Evolutionary conservation across 2,888 invertebrate genomes (phyloP).

Genomic region (Pandemis heparana): DNA sequence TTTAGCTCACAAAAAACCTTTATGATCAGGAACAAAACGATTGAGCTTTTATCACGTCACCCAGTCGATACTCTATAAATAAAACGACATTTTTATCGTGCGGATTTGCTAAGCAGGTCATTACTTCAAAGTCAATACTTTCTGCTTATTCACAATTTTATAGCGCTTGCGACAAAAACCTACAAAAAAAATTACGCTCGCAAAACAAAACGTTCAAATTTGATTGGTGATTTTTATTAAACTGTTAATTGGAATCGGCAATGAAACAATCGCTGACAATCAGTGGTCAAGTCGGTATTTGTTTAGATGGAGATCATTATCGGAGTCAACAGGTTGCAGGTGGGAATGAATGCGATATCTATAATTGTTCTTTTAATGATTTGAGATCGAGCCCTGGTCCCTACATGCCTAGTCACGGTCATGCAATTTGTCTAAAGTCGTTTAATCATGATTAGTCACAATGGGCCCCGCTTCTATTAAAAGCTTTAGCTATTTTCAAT

Average conservation of each 20-base stretch:
- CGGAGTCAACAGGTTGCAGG: constrained; percentile 80
- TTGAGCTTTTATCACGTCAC: constrained; percentile 73
- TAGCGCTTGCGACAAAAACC: neutral
- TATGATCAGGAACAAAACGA: constrained; percentile 74
- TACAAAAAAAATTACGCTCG: neutral
- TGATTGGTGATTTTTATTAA: constrained; percentile 24
- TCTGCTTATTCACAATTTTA: neutral
- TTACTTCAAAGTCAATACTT: constrained; percentile 1
- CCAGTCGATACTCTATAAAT: constrained; percentile 51
- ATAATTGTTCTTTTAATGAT: constrained; percentile 86
- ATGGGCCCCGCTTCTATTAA: constrained; percentile 80
- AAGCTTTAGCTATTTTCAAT: constrained; percentile 75
- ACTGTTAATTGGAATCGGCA: constrained; percentile 38
- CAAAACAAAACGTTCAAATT: neutral
- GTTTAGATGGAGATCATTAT: constrained; percentile 82
- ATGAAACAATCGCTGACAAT: constrained; percentile 56
- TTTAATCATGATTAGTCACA: constrained; percentile 86
- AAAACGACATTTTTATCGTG: constrained; percentile 11
- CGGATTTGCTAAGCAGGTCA: neutral
- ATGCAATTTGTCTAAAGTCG: constrained; percentile 86
- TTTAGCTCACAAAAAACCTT: constrained; percentile 70
- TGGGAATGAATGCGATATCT: constrained; percentile 80
- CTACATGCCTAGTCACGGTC: constrained; percentile 84
- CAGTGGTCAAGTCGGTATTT: constrained; percentile 72
- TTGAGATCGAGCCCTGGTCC: constrained; percentile 75